Evolutionary conservation across 2,888 invertebrate genomes (phyloP).

Genomic region (Orthosia gracilis): DNA sequence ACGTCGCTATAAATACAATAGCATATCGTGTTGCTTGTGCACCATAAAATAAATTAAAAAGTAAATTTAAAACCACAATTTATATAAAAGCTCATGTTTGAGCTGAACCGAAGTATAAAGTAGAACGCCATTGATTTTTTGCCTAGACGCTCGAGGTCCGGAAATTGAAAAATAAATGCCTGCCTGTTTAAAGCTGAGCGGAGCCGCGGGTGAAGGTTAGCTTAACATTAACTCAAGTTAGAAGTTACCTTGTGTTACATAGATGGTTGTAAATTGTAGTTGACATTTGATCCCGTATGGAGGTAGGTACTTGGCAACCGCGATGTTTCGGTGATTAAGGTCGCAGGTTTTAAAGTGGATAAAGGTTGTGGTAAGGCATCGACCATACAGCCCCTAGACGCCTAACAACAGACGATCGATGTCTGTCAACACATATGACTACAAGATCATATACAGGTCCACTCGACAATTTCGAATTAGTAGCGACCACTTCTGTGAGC

Average conservation of each 20-base stretch:
- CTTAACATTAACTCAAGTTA: constrained; percentile 40
- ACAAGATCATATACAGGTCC: too few species aligned
- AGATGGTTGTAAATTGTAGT: constrained; percentile 51
- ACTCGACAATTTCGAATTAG: too few species aligned
- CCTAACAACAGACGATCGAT: too few species aligned
- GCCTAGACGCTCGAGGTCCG: constrained; percentile 29
- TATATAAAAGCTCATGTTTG: constrained; percentile 17
- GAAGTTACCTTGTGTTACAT: constrained; percentile 47
- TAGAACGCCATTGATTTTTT: constrained; percentile 43
- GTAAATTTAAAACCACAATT: constrained; percentile 21
- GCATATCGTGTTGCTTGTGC: not conserved
- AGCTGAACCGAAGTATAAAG: constrained; percentile 7
- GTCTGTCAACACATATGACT: too few species aligned
- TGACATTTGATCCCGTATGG: constrained; percentile 61
- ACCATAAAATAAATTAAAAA: constrained; percentile 10
- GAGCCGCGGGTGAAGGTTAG: constrained; percentile 46
- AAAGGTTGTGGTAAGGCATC: constrained; percentile 23
- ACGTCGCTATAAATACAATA: not conserved
- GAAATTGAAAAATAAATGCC: constrained; percentile 60
- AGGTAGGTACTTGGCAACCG: constrained; percentile 44
- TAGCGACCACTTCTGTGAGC: too few species aligned
- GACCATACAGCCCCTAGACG: too few species aligned
- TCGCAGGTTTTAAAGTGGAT: constrained; percentile 19
- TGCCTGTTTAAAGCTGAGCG: constrained; percentile 36
- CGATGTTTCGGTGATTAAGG: constrained; percentile 46